Evolutionary conservation across 2,113 vertebrate species (phyloP).

Genomic region (Jacana jacana): DNA sequence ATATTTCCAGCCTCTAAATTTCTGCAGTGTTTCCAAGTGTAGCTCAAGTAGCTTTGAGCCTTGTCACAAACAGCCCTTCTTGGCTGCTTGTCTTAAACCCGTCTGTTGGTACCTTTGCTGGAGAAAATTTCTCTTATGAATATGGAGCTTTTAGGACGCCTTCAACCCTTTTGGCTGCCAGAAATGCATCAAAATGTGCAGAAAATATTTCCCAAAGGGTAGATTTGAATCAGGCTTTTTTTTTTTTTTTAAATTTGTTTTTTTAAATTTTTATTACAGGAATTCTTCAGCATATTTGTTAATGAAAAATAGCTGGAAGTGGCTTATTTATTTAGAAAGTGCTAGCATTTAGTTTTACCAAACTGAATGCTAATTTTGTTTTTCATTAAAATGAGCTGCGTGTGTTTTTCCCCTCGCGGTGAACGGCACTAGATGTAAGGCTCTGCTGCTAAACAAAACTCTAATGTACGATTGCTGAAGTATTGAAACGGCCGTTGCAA

Average conservation of each 20-base stretch:
- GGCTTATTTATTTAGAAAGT: too few species aligned
- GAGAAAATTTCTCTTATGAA: neutral
- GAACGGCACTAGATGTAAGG: too few species aligned
- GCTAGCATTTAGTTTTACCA: too few species aligned
- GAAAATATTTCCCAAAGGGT: neutral
- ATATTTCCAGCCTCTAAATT: neutral
- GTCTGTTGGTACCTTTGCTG: neutral
- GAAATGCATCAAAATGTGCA: neutral
- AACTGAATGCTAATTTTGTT: too few species aligned
- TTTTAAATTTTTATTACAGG: neutral
- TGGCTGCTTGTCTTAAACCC: neutral
- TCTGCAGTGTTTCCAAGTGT: neutral
- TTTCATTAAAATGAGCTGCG: too few species aligned
- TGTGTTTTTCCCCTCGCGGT: too few species aligned
- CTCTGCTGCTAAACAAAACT: too few species aligned
- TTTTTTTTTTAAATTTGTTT: neutral
- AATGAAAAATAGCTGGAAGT: too few species aligned
- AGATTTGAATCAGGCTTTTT: neutral
- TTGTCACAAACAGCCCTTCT: neutral
- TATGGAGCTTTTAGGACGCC: neutral
- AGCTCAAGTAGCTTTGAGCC: neutral
- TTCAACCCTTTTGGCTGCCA: neutral
- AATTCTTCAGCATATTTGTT: too few species aligned
- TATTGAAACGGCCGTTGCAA: too few species aligned
- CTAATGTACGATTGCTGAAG: too few species aligned